A percentile compares a stretch with the other conserved stretches of the same genome.
These are phyloP conservation scores for Ondatra zibethicus DNA, from an alignment of 2,113 vertebrate species.

Conservation along the genomic window DNA sequence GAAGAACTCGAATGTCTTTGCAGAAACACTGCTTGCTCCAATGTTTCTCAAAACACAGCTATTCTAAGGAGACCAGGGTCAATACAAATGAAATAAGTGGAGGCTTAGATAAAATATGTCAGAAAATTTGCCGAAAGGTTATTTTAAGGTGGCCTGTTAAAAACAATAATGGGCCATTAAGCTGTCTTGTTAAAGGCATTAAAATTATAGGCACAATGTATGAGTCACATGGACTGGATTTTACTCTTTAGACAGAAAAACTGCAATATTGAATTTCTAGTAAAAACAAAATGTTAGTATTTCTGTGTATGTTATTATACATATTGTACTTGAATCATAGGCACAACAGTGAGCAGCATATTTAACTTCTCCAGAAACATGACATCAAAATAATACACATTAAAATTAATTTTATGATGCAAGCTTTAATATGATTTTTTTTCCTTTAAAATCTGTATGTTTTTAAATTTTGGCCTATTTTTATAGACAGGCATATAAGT, in stretches of 20 bases:
- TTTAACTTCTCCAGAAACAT: slow-evolving; percentile 28
- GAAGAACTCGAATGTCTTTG: slow-evolving; percentile 82
- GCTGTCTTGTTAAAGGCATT: slow-evolving; percentile 88
- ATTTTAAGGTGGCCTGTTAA: slow-evolving; percentile 86
- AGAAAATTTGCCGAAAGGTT: slow-evolving; percentile 88
- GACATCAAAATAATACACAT: slow-evolving; percentile 17
- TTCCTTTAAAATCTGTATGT: background rate
- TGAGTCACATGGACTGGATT: slow-evolving; percentile 83
- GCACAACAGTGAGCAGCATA: slow-evolving; percentile 6
- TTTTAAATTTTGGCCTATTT: background rate
- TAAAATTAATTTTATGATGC: background rate
- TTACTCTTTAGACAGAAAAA: slow-evolving; percentile 76
- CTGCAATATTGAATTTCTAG: slow-evolving; percentile 79
- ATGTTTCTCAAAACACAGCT: slow-evolving; percentile 83
- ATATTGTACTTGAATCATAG: slow-evolving; percentile 71
- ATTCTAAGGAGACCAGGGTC: slow-evolving; percentile 85
- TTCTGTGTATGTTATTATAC: slow-evolving; percentile 68
- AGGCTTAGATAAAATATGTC: slow-evolving; percentile 87
- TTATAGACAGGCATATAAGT: background rate
- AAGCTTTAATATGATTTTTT: background rate
- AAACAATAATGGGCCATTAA: slow-evolving; percentile 88
- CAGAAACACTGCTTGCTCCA: slow-evolving; percentile 81
- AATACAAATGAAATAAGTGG: slow-evolving; percentile 88
- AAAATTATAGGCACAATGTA: slow-evolving; percentile 80
- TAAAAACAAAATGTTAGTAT: slow-evolving; percentile 75